Evolutionary conservation across 2,888 invertebrate genomes (phyloP).

Genomic region (Mythimna ferrago): DNA sequence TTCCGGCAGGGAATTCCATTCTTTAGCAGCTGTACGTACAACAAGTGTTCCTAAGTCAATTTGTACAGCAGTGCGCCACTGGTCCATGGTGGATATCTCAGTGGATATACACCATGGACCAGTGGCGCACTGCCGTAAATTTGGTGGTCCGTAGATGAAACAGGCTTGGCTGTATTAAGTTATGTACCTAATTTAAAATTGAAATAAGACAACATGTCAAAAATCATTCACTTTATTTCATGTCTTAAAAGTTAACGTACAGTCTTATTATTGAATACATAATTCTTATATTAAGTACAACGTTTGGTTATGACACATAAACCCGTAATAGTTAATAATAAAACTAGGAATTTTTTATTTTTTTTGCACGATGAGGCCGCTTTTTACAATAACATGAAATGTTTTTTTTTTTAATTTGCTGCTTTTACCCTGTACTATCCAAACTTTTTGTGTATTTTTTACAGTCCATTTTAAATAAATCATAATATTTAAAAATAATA

Average conservation of each 20-base stretch:
- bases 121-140: no score
- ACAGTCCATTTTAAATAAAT: constrained; percentile 56
- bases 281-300: constrained; percentile 50
- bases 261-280: constrained; percentile 69
- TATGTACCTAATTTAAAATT: no score
- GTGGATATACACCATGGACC: no score
- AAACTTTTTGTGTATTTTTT: constrained; percentile 62
- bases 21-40: no score
- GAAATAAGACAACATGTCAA: constrained; percentile 14
- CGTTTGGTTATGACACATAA: constrained; percentile 74
- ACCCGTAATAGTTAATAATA: constrained; percentile 71
- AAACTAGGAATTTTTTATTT: constrained; percentile 31
- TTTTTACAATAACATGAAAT: constrained; percentile 19
- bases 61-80: no score
- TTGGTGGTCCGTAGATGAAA: no score
- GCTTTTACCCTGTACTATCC: constrained; percentile 76
- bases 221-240: constrained; percentile 49
- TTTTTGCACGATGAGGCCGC: not conserved
- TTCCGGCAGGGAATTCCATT: no score
- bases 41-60: no score
- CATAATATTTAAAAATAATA: not conserved
- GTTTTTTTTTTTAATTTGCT: constrained; percentile 1
- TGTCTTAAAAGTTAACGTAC: constrained; percentile 63
- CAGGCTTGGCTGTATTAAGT: no score
- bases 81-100: no score